These are phyloP conservation scores for Drosophila tropicalis DNA, from an alignment of 1,140 invertebrate genomes.

Conservation along the genomic window DNA sequence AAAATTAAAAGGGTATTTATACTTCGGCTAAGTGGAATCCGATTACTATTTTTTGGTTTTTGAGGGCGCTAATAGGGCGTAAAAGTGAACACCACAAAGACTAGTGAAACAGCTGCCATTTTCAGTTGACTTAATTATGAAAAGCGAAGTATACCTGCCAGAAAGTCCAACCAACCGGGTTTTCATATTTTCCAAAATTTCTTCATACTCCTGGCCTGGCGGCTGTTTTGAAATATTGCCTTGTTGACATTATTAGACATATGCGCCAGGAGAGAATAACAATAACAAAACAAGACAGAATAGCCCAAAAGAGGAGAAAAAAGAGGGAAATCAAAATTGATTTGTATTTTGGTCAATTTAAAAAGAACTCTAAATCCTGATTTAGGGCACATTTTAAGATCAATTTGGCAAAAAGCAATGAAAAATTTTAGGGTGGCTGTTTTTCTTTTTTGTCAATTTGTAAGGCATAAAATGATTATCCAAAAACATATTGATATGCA, in stretches of 20 bases:
- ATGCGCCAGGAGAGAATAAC: not conserved
- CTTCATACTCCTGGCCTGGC: not conserved
- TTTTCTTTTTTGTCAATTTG: slow-evolving; percentile 32
- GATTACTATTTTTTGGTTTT: not conserved
- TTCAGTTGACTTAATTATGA: slow-evolving; percentile 3
- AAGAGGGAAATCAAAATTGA: slow-evolving; percentile 27
- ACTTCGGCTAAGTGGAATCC: not conserved
- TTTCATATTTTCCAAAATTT: not conserved
- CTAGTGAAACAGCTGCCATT: not conserved
- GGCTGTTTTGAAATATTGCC: slow-evolving; percentile 25
- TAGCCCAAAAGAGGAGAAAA: not conserved
- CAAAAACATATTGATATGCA: slow-evolving; percentile 7
- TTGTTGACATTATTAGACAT: slow-evolving; percentile 35
- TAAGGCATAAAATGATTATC: slow-evolving; percentile 48
- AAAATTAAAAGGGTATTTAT: not conserved
- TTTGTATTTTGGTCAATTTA: slow-evolving; percentile 40
- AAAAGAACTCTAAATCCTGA: slow-evolving; percentile 13
- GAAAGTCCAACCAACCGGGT: not conserved
- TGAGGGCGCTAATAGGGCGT: not conserved
- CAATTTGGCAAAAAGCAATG: slow-evolving; percentile 45
- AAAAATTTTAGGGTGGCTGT: slow-evolving; percentile 40
- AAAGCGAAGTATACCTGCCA: not conserved
- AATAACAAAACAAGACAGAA: slow-evolving; percentile 6
- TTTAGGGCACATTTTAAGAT: slow-evolving; percentile 32
- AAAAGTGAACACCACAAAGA: not conserved